Base-by-base conservation (phyloP, 1,140 invertebrate species). In the Heliconius hewitsoni region DNA sequence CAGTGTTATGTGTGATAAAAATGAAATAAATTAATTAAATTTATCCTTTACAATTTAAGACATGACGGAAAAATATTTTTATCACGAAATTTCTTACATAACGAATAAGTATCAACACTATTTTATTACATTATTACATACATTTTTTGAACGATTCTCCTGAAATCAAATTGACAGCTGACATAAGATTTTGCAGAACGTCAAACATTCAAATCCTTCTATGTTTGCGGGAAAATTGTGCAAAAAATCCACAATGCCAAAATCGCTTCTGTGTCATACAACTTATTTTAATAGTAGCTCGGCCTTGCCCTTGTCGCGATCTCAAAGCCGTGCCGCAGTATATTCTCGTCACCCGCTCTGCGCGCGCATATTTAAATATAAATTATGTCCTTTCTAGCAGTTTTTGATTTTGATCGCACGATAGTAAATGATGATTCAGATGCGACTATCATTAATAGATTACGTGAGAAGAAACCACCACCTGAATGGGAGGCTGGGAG, bases 321-420 rank as follows among this genome's bases (percentile, higher is more conserved):
- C 74, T 55, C 16, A 52, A 27, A 42, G 18, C 39, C 46, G 50
- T 50, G 18, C 55, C 42, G 78, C 74, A 80, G 79, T 80, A 71
- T 2, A 34, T 73, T 76, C 5, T 9, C 50, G 19, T 66, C 30
- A 74, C 9, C 66, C 27, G 39, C 9, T 39, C 76, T 60, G 86
- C 83, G 82, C 85, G 87, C 84, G 86, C 83, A 85, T 77, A 82
- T 81, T 84, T 85, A 80, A 70, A 86, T 80, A 4, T 66, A 66
- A 66, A 66, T 52, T 13, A 87, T 92, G 91, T 77, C 86, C 16
- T 88, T 80, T 13, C 84, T 94, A 72, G 92, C 92, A 13, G 85
- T 94, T 27, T 94, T 94, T 82, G 93, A 94, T 89, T 94, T 94
- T 79, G 93, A 94, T 81, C 89, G 90, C 74, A 94, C 93, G 1